Evolutionary conservation across 1,140 invertebrate species (phyloP), one percentile per base, ranked within the genome.

Genomic region (Macrocentrus cingulum): DNA sequence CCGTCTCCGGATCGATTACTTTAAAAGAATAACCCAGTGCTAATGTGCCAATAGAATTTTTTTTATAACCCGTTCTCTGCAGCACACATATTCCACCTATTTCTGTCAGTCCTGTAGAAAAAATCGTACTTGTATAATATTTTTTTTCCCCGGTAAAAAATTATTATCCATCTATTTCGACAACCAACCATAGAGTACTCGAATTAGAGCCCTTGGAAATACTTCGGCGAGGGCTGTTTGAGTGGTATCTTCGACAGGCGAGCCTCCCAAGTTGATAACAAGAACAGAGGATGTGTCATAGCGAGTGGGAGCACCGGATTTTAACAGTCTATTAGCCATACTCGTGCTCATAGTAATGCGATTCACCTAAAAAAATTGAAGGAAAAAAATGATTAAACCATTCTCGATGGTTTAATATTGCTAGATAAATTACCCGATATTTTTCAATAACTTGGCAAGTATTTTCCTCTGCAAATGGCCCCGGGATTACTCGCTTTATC

Each of bases 1-100:
- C 70, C 1, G 74, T 82, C 11, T 81, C 64, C 1, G 71, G 16
- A 59, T 81, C 68, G 2, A 74, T 48, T 11, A 76, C 56, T 63
- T 79, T 77, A 32, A 66, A 15, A 37, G 66, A 32, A 1, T 62
- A 34, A 45, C 71, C 69, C 15, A 55, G 5, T 1, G 60, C 25
- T 5, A 76, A 20, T 36, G 55, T 64, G 18, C 75, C 74, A 3
- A 57, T 58, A 6, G 72, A 68, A 19, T 65, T 59, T 6, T 25
- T n/a, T 48, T 63, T 67, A 13, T 19, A 32, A 11, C 57, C 34
- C 6, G 13, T 39, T 15, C 44, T 39, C 18, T 42, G 44, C 9
- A 52, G 34, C 15, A 60, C 19, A 2, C 13, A 41, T 7, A 22
- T 59, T 13, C 13, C 19, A 7, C 67, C 48, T 0, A 61, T 23